Base-by-base conservation (phyloP, 2,888 invertebrate genomes). In the Aradus depressus region DNA sequence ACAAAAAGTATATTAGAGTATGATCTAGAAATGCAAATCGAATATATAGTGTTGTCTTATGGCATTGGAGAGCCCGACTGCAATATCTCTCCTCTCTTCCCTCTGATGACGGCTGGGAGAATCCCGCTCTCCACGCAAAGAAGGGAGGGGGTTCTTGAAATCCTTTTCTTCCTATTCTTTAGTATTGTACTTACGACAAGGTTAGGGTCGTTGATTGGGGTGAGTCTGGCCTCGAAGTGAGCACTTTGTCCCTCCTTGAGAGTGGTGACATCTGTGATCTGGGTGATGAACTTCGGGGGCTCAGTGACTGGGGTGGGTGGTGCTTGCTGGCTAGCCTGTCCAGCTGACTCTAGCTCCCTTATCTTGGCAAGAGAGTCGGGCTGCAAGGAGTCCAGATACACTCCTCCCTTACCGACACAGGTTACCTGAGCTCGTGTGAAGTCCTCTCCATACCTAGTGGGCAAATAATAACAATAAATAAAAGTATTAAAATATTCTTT, bases 231-330 rank as follows among this genome's bases (percentile, higher is more conserved):
- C 70, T 96, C 89, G 61, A 88, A 81, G 76, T 89, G 93, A 59
- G 91, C 92, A 61, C 91, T 87, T 68, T 95, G 92, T 28, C 95
- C 93, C 72, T 98, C 97, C 48, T 85, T 84, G 53, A 97, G 70
- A 66, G 84, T 84, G 2, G 84, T 81, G 8, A 90, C 78, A 64
- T 89, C 87, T 56, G 75, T 72, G 59, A 95, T 85, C 66, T 91
- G 90, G 0, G 89, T 90, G 43, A 84, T 79, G 68, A 92, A 93
- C 67, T 82, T 85, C 4, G 93, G 93, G 60, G 92, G 84, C 66
- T 85, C 87, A 8, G 82, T 80, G 37, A 82, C 76, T 8, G 64
- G 62, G n/a, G 63, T 58, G 12, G 60, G 52, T 8, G 78, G 73
- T 3, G 75, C 67, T 63, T 78, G 75, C 52, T 77, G 75, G 63